Conservation (phyloP, 2,888 invertebrate genomes). For the Syritta pipiens region DNA sequence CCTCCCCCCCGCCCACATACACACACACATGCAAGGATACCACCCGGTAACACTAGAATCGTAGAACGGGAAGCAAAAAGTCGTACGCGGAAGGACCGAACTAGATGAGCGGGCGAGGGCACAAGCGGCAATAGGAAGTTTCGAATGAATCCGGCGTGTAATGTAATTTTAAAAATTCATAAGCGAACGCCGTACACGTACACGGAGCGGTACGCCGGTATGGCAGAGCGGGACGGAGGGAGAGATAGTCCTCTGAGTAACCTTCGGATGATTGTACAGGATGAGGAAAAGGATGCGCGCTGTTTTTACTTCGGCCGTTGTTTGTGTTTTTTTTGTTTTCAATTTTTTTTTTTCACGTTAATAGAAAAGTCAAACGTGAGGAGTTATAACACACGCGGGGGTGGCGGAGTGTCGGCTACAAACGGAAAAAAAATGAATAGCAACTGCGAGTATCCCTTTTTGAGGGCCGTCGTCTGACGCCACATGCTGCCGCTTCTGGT, state of each 20-base stretch:
- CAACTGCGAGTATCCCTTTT: neutral
- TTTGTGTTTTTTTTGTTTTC: neutral
- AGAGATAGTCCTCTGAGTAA: conserved; percentile 16
- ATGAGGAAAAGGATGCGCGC: conserved; percentile 37
- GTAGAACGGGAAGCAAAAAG: neutral
- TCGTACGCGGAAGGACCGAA: neutral
- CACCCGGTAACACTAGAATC: neutral
- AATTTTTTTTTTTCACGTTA: conserved; percentile 38
- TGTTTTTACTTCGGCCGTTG: neutral
- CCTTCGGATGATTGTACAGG: conserved; percentile 23
- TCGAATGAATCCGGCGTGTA: conserved; percentile 58
- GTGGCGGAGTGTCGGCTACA: neutral
- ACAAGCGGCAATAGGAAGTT: neutral
- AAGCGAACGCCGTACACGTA: conserved; percentile 38
- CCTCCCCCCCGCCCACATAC: conserved; percentile 5
- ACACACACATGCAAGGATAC: conserved; percentile 17
- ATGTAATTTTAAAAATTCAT: conserved; percentile 71
- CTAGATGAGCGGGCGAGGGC: neutral
- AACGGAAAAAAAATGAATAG: neutral
- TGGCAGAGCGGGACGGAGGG: neutral
- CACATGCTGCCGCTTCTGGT: conserved; percentile 8
- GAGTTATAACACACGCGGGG: conserved; percentile 34
- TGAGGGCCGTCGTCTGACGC: neutral
- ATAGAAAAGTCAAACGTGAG: conserved; percentile 64
- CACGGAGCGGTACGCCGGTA: neutral